These are phyloP conservation scores for Barnardius zonarius DNA, from an alignment of 2,113 vertebrate species.

Conservation along the genomic window DNA sequence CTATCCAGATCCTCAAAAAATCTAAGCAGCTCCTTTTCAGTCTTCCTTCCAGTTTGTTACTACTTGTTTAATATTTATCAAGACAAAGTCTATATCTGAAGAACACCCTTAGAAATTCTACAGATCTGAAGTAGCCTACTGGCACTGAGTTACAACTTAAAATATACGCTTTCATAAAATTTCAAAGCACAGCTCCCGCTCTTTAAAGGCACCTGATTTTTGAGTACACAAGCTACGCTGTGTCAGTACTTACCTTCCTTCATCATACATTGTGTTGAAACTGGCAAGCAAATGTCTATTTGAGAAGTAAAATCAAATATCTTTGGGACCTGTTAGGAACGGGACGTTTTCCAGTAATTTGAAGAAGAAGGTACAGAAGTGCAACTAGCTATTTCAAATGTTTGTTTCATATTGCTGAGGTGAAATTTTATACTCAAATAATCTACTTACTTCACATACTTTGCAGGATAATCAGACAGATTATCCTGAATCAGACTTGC, in stretches of 20 bases:
- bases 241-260: neutral
- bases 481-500: neutral
- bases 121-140: neutral
- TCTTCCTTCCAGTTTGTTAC: neutral
- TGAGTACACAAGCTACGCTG: neutral
- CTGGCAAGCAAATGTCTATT: neutral
- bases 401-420: neutral
- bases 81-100: neutral
- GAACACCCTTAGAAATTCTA: neutral
- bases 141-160: neutral
- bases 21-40: neutral
- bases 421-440: neutral
- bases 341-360: neutral
- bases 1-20: neutral
- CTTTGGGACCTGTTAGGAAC: neutral
- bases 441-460: neutral
- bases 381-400: neutral
- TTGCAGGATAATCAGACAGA: neutral
- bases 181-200: neutral
- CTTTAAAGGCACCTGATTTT: neutral
- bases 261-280: neutral
- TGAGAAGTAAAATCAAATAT: neutral
- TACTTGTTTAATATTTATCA: neutral
- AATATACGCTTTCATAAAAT: neutral
- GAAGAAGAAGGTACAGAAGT: neutral